Evolutionary conservation across 2,113 vertebrate genomes (phyloP), one percentile per base, ranked within the genome.

Genomic region (Rhipidura dahli): DNA sequence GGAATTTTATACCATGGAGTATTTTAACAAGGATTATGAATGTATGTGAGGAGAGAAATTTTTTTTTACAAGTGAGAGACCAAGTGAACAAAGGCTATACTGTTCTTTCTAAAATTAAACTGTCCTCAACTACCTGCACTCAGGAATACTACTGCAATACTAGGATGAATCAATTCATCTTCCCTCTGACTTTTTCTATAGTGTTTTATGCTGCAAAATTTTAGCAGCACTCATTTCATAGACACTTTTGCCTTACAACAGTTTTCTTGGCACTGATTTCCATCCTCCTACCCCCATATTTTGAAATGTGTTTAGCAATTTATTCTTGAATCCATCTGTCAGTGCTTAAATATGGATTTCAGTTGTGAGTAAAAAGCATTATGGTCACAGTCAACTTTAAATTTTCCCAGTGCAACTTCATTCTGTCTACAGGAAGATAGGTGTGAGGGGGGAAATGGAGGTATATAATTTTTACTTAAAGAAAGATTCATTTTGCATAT

Each of bases 21-120:
- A 88, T 91, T 96, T 89, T 82, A 95, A 83, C 22, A 86, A 42
- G 35, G 56, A 78, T 82, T 92, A 65, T 72, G 68, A 64, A 68
- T 50, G 47, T 11, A 40, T 39, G 51, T 27, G 35, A 90, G 42
- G 31, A 90, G 7, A 28, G 18, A 63, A 59, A 54, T 9, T 20
- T 2, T 77, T 83, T 44, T 77, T 63, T 57, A 77, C 1, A 6
- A 56, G 22, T 44, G 35, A 86, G 59, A 90, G 65, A 78, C 15
- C 44, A 85, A 72, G 7, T 37, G 64, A 94, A 89, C 22, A 83
- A 89, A 71, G 18, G 18, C 45, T 64, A 61, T 30, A 50, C 6
- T 60, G 33, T 24, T 40, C 7, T 65, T 90, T 87, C 82, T 73
- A 69, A 90, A 92, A 75, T 26, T 30, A 64, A 89, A 64, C 13